Evolutionary conservation across 2,888 invertebrate genomes (phyloP).

Genomic region (Trissoscelio sp.): DNA sequence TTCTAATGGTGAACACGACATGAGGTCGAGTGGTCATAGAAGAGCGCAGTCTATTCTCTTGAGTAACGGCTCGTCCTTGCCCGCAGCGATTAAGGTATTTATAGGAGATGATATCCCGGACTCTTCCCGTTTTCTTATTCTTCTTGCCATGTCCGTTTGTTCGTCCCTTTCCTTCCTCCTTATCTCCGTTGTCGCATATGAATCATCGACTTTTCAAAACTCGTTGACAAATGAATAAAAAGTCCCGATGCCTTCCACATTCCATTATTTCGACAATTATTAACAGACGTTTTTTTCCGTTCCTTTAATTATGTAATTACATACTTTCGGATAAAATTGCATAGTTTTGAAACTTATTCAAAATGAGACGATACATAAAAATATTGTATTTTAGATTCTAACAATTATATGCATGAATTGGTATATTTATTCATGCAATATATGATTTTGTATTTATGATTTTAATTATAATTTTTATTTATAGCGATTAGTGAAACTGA

Average conservation of each 20-base stretch:
- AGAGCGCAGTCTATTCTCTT: constrained; percentile 65
- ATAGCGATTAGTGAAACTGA: not conserved
- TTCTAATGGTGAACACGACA: constrained; percentile 56
- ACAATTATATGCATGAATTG: constrained; percentile 16
- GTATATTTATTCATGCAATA: not conserved
- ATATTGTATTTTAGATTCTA: constrained; percentile 10
- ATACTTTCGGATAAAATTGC: constrained; percentile 8
- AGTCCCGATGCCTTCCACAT: constrained; percentile 38
- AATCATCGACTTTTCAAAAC: constrained; percentile 72
- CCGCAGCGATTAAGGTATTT: constrained; percentile 81
- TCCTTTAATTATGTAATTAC: constrained; percentile 22
- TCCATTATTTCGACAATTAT: constrained; percentile 21
- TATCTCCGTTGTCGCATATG: constrained; percentile 63
- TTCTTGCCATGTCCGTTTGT: constrained; percentile 60
- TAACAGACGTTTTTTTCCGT: constrained; percentile 7
- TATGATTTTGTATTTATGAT: not conserved
- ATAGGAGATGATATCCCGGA: constrained; percentile 82
- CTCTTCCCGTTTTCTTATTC: constrained; percentile 71
- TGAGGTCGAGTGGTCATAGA: constrained; percentile 69
- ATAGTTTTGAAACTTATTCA: constrained; percentile 7
- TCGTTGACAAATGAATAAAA: constrained; percentile 74
- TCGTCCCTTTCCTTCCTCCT: constrained; percentile 57
- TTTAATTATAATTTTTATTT: constrained; percentile 21
- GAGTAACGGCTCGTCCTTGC: constrained; percentile 79
- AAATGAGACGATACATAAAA: too few relatives aligned